A percentile compares a stretch with the other conserved stretches of the same genome.
phyloP scores from a whole-genome alignment of 2,113 vertebrate genomes.

The Callospermophilus lateralis region DNA sequence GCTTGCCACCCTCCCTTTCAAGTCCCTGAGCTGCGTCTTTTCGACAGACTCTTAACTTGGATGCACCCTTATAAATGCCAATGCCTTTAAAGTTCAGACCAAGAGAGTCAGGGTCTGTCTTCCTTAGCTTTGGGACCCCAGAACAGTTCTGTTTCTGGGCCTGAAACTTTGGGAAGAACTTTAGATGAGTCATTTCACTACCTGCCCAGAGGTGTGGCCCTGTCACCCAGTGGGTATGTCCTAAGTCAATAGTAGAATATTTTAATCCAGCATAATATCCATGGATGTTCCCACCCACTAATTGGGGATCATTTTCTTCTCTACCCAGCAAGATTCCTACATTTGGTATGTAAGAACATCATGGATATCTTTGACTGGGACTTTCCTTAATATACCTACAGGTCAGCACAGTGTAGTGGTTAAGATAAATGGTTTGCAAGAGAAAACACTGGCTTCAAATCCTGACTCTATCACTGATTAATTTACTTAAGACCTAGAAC shows the following conservation, averaged over 20 bases:
- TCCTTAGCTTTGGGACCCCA: not conserved
- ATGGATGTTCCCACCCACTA: not conserved
- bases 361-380: not conserved
- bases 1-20: not conserved
- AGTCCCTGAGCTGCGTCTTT: not conserved
- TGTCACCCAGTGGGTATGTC: not conserved
- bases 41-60: not conserved
- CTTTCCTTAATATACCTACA: not conserved
- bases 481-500: not conserved
- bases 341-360: not conserved
- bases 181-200: not conserved
- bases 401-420: not conserved
- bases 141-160: not conserved
- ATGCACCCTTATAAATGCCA: not conserved
- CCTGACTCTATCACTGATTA: not conserved
- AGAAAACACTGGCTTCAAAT: not conserved
- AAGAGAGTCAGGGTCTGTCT: not conserved
- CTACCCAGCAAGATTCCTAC: not conserved
- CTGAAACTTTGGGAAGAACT: conserved; percentile 19
- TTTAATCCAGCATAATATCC: conserved; percentile 6
- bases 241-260: conserved; percentile 36
- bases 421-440: not conserved
- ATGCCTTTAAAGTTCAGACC: not conserved
- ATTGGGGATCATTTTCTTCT: conserved; percentile 36
- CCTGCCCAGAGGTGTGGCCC: not conserved